phyloP scores from a whole-genome alignment of 2,797 vertebrate species.

The Epinephelus malabaricus region DNA sequence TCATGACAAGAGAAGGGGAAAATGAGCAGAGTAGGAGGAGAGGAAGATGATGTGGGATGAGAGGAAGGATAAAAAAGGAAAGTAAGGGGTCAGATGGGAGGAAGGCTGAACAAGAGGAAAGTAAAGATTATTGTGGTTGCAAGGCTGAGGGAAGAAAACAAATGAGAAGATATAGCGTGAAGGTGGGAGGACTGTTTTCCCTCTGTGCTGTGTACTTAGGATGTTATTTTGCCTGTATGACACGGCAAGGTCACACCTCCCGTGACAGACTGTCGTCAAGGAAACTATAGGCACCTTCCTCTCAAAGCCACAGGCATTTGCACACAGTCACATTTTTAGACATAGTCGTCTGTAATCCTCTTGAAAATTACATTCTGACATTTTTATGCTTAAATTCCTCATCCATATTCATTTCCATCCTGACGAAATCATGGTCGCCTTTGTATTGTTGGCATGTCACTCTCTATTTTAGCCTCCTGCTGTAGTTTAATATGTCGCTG shows the following conservation, averaged over 20 bases:
- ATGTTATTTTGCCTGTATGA: slow-evolving; percentile 45
- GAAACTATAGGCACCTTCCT: slow-evolving; percentile 60
- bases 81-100: neutral
- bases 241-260: slow-evolving; percentile 63
- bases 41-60: neutral
- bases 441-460: neutral
- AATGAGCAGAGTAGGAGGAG: neutral
- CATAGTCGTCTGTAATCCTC: neutral
- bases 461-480: neutral
- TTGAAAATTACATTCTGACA: neutral
- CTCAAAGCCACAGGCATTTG: slow-evolving; percentile 53
- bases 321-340: slow-evolving; percentile 5
- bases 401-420: slow-evolving; percentile 10
- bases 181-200: neutral
- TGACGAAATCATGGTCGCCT: neutral
- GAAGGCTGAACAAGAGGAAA: neutral
- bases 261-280: slow-evolving; percentile 64
- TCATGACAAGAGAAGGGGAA: neutral
- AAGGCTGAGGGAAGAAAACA: neutral
- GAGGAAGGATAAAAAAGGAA: neutral
- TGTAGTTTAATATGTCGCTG: neutral
- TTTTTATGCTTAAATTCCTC: slow-evolving; percentile 1
- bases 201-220: neutral
- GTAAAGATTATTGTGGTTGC: neutral
- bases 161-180: neutral